These are phyloP conservation scores for Orchesella cincta DNA, from an alignment of 1,140 invertebrate species.

Conservation along the genomic window DNA sequence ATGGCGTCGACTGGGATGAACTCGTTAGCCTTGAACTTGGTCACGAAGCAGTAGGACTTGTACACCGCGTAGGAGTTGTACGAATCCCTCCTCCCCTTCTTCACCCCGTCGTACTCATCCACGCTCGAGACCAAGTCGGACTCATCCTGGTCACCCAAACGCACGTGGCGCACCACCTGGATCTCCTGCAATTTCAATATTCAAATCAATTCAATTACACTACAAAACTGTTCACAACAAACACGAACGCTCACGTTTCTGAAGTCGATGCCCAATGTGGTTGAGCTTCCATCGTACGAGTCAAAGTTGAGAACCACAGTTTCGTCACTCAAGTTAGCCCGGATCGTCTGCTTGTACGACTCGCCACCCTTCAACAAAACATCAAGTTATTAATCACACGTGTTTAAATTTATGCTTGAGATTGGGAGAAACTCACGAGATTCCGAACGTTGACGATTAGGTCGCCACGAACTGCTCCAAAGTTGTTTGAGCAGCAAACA, in stretches of 20 bases:
- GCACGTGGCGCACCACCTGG: neutral
- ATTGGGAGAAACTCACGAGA: neutral
- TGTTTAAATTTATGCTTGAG: too few species aligned
- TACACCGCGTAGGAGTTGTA: neutral
- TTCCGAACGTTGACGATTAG: constrained; percentile 12
- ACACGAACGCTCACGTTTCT: neutral
- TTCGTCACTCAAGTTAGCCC: constrained; percentile 10
- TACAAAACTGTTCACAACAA: too few species aligned
- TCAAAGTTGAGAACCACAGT: neutral
- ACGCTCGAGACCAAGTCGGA: neutral
- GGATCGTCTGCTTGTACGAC: constrained; percentile 12
- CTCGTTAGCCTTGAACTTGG: constrained; percentile 1
- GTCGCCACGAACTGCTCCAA: too few species aligned
- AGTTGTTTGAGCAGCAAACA: neutral
- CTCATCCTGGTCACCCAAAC: constrained; percentile 10
- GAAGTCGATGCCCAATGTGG: neutral
- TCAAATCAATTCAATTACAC: neutral
- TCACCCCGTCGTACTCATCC: neutral
- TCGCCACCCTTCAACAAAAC: constrained; percentile 4
- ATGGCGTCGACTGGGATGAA: constrained; percentile 19
- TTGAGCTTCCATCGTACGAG: neutral
- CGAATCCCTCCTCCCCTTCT: neutral
- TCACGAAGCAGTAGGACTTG: constrained; percentile 1
- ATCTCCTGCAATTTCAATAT: neutral
- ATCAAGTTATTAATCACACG: neutral